These are phyloP conservation scores for Ictidomys tridecemlineatus DNA, from an alignment of 2,113 vertebrate genomes.

Conservation along the genomic window DNA sequence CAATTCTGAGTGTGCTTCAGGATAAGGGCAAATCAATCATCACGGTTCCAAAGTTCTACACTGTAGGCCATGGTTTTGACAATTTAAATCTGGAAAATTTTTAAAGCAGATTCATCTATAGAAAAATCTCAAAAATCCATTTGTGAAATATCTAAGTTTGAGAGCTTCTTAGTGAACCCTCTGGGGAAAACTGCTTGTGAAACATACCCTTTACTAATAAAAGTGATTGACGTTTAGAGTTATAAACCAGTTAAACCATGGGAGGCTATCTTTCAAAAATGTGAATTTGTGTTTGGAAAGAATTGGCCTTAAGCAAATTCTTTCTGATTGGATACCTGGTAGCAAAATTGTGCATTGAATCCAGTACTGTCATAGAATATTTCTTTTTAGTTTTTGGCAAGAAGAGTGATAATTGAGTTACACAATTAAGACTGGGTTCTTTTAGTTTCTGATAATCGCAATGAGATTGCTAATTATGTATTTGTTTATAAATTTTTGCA, in stretches of 20 bases:
- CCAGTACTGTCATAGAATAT: background rate
- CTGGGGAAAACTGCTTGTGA: background rate
- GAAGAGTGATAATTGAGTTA: background rate
- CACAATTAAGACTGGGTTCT: background rate
- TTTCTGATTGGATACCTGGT: background rate
- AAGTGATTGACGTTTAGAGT: background rate
- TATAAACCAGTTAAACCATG: background rate
- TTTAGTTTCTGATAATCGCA: constrained; percentile 22
- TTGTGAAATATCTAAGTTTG: constrained; percentile 4
- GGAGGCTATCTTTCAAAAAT: background rate
- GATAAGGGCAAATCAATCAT: background rate
- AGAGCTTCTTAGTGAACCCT: background rate
- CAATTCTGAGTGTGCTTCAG: constrained; percentile 49
- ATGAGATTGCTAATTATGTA: background rate
- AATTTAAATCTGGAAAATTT: constrained; percentile 21
- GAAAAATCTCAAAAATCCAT: background rate
- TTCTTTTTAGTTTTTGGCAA: background rate
- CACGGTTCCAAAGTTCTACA: constrained; percentile 63
- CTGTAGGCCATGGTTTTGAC: background rate
- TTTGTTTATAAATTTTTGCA: constrained; percentile 20
- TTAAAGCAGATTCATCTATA: background rate
- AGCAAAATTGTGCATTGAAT: background rate
- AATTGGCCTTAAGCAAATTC: background rate
- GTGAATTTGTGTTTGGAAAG: background rate
- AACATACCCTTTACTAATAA: background rate